phyloP scores from a whole-genome alignment of 2,797 vertebrate genomes.

The Paratrypauchen microcephalus region DNA sequence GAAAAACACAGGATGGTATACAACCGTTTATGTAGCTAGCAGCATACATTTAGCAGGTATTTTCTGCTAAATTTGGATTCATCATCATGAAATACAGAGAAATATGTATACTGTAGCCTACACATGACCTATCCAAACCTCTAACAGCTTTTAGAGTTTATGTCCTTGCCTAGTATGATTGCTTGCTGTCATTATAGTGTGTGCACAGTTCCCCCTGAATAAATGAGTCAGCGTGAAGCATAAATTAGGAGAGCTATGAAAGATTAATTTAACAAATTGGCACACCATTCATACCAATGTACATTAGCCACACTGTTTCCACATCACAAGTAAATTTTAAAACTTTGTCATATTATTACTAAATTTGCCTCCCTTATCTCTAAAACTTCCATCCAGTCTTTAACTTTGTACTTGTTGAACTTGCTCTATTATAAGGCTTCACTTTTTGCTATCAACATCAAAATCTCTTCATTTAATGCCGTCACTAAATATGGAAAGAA shows the following conservation, averaged over 20 bases:
- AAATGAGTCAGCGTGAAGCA: neutral
- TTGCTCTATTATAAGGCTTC: neutral
- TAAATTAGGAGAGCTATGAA: neutral
- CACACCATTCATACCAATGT: neutral
- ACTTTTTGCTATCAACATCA: neutral
- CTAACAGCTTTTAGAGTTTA: neutral
- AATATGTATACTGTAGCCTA: neutral
- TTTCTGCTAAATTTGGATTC: slow-evolving; percentile 1
- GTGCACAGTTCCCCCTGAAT: neutral
- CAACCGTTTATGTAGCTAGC: slow-evolving; percentile 1
- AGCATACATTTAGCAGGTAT: neutral
- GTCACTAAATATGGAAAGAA: neutral
- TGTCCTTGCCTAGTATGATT: neutral
- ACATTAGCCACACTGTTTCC: too few relatives aligned
- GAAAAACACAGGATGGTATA: slow-evolving; percentile 6
- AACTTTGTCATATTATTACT: too few relatives aligned
- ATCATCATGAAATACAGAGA: neutral
- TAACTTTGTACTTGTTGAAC: neutral
- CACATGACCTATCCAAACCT: neutral
- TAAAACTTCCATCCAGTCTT: neutral
- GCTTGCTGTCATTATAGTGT: neutral
- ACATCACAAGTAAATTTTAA: too few relatives aligned
- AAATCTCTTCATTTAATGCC: neutral
- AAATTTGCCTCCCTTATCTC: neutral
- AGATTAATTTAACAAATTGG: neutral